phyloP scores from a whole-genome alignment of 2,797 vertebrate species.

The Crax fasciolata region DNA sequence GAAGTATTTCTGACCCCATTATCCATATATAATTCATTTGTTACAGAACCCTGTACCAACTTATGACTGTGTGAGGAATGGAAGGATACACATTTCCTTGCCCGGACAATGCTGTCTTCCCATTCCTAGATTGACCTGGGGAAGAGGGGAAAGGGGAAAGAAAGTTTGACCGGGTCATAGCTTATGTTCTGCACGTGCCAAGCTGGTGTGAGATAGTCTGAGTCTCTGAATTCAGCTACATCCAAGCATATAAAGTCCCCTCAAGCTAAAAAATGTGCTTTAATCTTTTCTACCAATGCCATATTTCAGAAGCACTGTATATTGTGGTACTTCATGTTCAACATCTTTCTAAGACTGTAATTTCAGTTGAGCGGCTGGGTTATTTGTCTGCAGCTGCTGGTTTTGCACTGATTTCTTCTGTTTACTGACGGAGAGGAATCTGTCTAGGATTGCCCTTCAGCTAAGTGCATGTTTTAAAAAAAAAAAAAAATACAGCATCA shows the following conservation, averaged over 20 bases:
- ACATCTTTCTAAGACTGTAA: neutral
- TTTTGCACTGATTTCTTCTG: neutral
- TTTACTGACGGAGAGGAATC: neutral
- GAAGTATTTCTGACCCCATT: neutral
- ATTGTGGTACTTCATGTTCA: neutral
- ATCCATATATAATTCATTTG: neutral
- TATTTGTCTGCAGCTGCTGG: neutral
- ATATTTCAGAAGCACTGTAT: fast-evolving
- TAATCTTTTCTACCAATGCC: neutral
- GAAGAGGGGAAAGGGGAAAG: neutral
- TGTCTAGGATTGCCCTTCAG: neutral
- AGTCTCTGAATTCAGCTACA: neutral
- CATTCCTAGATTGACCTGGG: neutral
- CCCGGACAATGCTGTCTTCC: slow-evolving; percentile 32
- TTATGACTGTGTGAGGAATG: slow-evolving; percentile 82
- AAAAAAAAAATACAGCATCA: neutral
- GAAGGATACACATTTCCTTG: slow-evolving; percentile 70
- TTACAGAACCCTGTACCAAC: slow-evolving; percentile 84
- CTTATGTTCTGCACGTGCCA: neutral
- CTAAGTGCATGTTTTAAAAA: neutral
- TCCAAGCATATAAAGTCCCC: neutral
- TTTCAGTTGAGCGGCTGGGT: neutral
- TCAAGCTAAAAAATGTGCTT: neutral
- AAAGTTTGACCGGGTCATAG: neutral
- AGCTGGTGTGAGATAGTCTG: neutral